Base-by-base conservation (phyloP, 2,113 vertebrate species). In the Reinhardtius hippoglossoides region DNA sequence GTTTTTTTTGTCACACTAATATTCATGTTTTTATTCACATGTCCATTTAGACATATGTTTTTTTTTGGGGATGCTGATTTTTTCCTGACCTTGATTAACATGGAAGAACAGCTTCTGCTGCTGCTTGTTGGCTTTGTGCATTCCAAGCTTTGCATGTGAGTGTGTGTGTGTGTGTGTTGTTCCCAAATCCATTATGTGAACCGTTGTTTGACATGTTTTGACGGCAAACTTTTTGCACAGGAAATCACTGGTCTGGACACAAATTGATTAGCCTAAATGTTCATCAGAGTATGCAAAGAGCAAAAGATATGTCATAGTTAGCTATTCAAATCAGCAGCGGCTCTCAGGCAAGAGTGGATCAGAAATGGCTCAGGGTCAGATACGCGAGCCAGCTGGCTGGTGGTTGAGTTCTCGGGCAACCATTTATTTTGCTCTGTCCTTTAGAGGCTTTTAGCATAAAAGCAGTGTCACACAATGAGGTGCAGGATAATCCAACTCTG, bases 211-310 rank as follows among this genome's bases (percentile, higher is more conserved):
- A 26, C 63, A 54, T 79, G 59, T 87, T 87, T 85, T 73, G 44
- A 74, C 76, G 62, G 66, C 60, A 84, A 74, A 83, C 44, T 83
- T 84, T 88, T 64, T 71, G 20, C 56, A 75, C 76, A 80, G 76
- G 78, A 84, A 85, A 71, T 78, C 81, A 82, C 71, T 87, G 77
- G 74, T 83, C 66, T 80, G 82, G 77, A 88, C 31, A 57, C 76
- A 74, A 68, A 89, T 87, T 85, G 75, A 91, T 89, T 92, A 85
- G 65, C 85, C 79, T 84, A 80, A 87, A 90, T 91, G 78, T 78
- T 90, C 77, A 88, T 88, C 83, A 82, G 89, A 9, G 60, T 69
- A 67, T 79, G 79, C 55, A 61, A 69, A 37, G 70, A 74, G 64
- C 50, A 67, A 74, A 68, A 87, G 71, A 89, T 84, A 69, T 82